phyloP scores from a whole-genome alignment of 2,797 vertebrate genomes.

The Morus bassanus region DNA sequence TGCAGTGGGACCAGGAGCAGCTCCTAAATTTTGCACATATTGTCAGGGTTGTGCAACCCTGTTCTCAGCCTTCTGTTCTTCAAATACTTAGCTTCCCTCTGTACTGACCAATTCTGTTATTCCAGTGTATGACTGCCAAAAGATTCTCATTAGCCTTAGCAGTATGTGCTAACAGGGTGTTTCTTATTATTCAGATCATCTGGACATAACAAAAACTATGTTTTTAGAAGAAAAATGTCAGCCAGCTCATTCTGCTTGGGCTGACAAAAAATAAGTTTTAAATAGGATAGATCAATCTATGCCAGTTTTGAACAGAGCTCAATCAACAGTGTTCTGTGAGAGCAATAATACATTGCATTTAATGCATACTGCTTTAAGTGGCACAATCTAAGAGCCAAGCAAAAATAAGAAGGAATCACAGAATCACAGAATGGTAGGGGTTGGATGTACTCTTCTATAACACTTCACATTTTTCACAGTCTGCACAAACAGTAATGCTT shows the following conservation, averaged over 20 bases:
- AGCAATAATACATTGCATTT: background rate
- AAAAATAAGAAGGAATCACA: background rate
- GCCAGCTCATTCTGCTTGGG: background rate
- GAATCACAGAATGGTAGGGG: too few species aligned
- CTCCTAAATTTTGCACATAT: background rate
- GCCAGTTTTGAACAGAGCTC: background rate
- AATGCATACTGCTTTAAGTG: background rate
- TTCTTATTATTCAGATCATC: conserved; percentile 6
- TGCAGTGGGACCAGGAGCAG: background rate
- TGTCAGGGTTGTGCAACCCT: background rate
- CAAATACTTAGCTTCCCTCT: background rate
- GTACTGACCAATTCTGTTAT: background rate
- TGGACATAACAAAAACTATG: background rate
- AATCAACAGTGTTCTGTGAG: background rate
- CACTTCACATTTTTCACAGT: background rate
- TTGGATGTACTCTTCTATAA: background rate
- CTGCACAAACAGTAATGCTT: background rate
- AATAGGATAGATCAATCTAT: background rate
- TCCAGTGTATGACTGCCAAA: background rate
- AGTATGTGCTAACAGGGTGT: background rate
- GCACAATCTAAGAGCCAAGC: background rate
- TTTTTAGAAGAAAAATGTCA: background rate
- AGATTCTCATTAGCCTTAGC: background rate
- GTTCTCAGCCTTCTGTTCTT: conserved; percentile 2
- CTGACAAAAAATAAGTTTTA: background rate